Evolutionary conservation across 2,797 vertebrate species (phyloP).

Genomic region (Pangasius djambal): DNA sequence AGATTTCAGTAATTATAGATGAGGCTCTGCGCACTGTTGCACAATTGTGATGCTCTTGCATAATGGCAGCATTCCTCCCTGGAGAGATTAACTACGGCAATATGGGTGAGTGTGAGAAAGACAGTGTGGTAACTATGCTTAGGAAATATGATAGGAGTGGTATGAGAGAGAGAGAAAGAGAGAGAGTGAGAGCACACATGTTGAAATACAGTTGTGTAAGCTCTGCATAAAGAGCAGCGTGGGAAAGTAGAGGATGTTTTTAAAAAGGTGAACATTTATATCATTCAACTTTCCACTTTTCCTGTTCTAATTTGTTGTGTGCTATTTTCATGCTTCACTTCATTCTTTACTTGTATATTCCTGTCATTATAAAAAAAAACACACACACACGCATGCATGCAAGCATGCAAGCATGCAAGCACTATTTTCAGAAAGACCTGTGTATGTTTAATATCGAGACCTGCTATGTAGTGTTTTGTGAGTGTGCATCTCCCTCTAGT

Average conservation of each 20-base stretch:
- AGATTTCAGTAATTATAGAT: not conserved
- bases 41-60: not conserved
- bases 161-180: not conserved
- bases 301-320: not conserved
- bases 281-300: not conserved
- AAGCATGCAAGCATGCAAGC: not conserved
- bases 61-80: not conserved
- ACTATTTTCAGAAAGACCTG: not conserved
- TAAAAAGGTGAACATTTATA: not conserved
- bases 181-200: not conserved
- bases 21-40: not conserved
- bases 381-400: not conserved
- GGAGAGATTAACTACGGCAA: not conserved
- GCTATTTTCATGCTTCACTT: not conserved
- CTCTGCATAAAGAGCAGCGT: constrained; percentile 11
- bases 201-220: constrained; percentile 26
- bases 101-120: constrained; percentile 44
- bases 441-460: not conserved
- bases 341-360: not conserved
- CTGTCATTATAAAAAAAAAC: not conserved
- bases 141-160: constrained; percentile 34
- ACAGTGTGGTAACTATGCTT: constrained; percentile 3
- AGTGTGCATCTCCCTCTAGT: constrained; percentile 63
- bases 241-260: not conserved
- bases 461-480: constrained; percentile 23